phyloP scores from a whole-genome alignment of 2,888 invertebrate genomes.

The Drosophila subquinaria region DNA sequence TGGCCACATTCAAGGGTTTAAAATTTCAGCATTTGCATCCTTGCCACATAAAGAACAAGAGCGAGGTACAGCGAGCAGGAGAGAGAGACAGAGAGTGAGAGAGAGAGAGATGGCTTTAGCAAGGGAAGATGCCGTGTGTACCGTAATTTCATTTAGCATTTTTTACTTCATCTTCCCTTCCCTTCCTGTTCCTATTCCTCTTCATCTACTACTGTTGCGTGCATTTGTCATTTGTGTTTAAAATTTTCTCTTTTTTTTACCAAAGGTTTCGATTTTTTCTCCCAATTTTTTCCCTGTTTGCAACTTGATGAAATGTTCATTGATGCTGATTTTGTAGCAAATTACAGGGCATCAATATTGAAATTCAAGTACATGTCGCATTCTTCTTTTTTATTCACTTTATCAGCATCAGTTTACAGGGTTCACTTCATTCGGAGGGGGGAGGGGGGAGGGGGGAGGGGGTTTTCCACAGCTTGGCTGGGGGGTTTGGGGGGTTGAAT shows the following conservation, averaged over 20 bases:
- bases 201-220: conserved; percentile 40
- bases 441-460: too few species aligned
- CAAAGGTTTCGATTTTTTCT: conserved; percentile 13
- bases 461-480: neutral
- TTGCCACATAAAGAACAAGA: conserved; percentile 17
- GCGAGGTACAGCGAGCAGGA: neutral
- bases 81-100: neutral
- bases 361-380: conserved; percentile 68
- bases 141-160: conserved; percentile 78
- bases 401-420: conserved; percentile 20
- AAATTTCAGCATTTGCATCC: conserved; percentile 81
- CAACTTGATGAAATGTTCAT: conserved; percentile 69
- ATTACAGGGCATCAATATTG: conserved; percentile 71
- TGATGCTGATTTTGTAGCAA: conserved; percentile 66
- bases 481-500: neutral
- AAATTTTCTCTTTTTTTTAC: neutral
- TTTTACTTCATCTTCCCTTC: conserved; percentile 28
- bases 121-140: conserved; percentile 12
- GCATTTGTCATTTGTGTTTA: conserved; percentile 72
- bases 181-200: conserved; percentile 2
- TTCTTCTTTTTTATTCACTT: conserved; percentile 34
- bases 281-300: conserved; percentile 14
- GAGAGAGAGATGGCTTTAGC: neutral
- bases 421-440: neutral
- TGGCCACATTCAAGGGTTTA: conserved; percentile 82